Conservation (phyloP, 1,140 invertebrate genomes). For the honey bee (Apis mellifera) region Amel_HAv3.1 CM009941.2:12919501-12920000, state of each 20-base stretch:
- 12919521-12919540: no score
- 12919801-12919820: neutral
- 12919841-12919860: constrained; percentile 31
- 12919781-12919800: neutral
- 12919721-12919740: neutral
- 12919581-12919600: neutral
- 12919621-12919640: neutral
- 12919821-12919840: constrained; percentile 17
- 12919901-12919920: neutral
- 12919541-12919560: no score
- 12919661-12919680: constrained; percentile 20
- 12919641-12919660: neutral
- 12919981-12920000: no score
- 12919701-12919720: neutral
- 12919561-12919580: no score
- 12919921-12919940: neutral
- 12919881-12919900: constrained; percentile 5
- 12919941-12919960: no score
- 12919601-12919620: neutral
- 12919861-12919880: neutral
- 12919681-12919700: neutral
- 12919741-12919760: neutral
- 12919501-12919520: no score
- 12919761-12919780: neutral
- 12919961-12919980: no score